Evolutionary conservation across 2,113 vertebrate species (phyloP).

Genomic region (Heterocephalus glaber): DNA sequence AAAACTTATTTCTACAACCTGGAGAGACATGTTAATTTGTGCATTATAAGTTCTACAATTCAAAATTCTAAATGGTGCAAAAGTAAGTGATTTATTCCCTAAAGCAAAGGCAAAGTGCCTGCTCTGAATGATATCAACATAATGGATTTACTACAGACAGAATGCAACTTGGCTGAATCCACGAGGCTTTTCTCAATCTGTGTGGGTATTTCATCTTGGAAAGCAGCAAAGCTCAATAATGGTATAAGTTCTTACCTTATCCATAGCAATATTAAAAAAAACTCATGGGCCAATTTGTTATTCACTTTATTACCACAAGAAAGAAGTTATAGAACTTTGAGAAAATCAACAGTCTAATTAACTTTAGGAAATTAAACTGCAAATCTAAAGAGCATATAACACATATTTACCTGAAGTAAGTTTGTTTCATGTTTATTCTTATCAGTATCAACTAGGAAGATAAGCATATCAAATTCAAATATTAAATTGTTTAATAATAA

Average conservation of each 20-base stretch:
- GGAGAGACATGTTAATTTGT: neutral
- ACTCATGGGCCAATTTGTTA: neutral
- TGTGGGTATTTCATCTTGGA: neutral
- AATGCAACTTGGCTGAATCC: neutral
- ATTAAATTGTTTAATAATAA: neutral
- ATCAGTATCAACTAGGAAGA: neutral
- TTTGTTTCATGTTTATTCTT: neutral
- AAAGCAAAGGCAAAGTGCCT: neutral
- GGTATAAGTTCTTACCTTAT: too few relatives aligned
- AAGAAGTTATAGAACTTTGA: neutral
- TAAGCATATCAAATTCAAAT: neutral
- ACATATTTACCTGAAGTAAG: too few relatives aligned
- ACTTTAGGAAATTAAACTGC: neutral
- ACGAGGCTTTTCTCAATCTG: neutral
- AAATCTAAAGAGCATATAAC: neutral
- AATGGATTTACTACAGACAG: neutral
- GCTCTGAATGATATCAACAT: neutral
- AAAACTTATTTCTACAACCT: neutral
- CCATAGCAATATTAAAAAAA: neutral
- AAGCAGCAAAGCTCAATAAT: rapidly evolving
- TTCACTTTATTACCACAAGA: neutral
- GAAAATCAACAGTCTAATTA: neutral
- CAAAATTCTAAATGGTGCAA: neutral
- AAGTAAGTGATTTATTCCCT: slow-evolving; percentile 37
- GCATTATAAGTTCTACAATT: neutral